A percentile compares a stretch with the other conserved stretches of the same genome.
Conservation (phyloP, 2,888 invertebrate species). For the Epistrophe grossulariae region DNA sequence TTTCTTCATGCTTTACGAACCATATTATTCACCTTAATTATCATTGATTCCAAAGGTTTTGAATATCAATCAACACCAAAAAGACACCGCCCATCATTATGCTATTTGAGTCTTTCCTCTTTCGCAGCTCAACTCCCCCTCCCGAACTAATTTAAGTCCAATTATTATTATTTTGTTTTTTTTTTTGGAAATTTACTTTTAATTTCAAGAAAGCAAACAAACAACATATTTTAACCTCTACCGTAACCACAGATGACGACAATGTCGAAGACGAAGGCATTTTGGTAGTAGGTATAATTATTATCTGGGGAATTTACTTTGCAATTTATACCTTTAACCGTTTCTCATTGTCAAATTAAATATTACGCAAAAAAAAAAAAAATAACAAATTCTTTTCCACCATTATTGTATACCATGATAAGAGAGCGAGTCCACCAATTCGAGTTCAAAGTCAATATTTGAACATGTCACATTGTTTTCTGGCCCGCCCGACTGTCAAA, state of each 20-base stretch:
- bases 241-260: background rate
- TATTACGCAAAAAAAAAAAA: background rate
- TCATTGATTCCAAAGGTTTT: background rate
- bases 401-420: conserved; percentile 1
- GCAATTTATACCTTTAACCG: conserved; percentile 10
- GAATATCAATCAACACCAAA: conserved; percentile 15
- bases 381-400: too few species aligned
- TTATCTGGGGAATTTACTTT: conserved; percentile 1
- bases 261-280: background rate
- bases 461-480: background rate
- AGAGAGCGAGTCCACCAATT: background rate
- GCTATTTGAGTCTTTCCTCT: background rate
- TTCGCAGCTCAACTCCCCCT: too few species aligned
- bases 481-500: background rate
- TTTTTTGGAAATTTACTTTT: conserved; percentile 1
- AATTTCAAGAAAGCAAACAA: background rate
- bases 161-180: background rate
- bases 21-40: background rate
- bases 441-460: conserved; percentile 29
- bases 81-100: background rate
- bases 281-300: background rate
- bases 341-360: background rate
- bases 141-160: background rate
- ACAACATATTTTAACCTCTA: background rate
- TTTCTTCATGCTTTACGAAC: conserved; percentile 8